phyloP scores from a whole-genome alignment of 2,113 vertebrate genomes.

The Stomatorhinus ivindoensis region DNA sequence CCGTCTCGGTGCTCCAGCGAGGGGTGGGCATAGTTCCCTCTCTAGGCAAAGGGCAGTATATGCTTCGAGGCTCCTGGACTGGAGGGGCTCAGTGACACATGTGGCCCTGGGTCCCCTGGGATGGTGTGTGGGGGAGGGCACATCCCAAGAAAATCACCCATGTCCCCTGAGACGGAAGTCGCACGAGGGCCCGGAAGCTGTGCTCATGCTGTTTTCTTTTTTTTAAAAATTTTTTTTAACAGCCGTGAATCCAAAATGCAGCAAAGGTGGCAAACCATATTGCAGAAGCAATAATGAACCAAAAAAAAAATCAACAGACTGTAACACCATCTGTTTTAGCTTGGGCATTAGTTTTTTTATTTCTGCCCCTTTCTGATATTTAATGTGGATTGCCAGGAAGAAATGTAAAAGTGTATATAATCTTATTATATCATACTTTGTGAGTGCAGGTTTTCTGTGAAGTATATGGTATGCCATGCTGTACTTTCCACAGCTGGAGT shows the following conservation, averaged over 20 bases:
- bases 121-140: background rate
- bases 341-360: slow-evolving; percentile 45
- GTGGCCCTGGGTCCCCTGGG: background rate
- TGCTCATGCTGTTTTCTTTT: slow-evolving; percentile 31
- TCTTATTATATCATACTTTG: slow-evolving; percentile 58
- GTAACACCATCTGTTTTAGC: slow-evolving; percentile 45
- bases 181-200: background rate
- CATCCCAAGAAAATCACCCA: background rate
- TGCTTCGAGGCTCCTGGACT: background rate
- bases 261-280: slow-evolving; percentile 36
- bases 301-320: slow-evolving; percentile 42
- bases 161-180: background rate
- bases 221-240: slow-evolving; percentile 2
- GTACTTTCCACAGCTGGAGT: background rate
- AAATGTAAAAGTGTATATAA: slow-evolving; percentile 71
- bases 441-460: slow-evolving; percentile 31
- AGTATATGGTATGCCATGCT: slow-evolving; percentile 10
- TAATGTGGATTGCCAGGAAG: slow-evolving; percentile 53
- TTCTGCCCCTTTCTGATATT: slow-evolving; percentile 42
- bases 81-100: background rate
- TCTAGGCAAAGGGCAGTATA: background rate
- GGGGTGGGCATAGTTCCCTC: background rate
- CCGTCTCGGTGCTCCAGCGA: slow-evolving; percentile 4
- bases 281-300: slow-evolving; percentile 80
- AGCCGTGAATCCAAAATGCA: slow-evolving; percentile 28